Percentiles rank a stretch among this genome's conserved stretches.
These are phyloP conservation scores for Cheilosia soror DNA, from an alignment of 2,888 invertebrate species.

Conservation along the genomic window DNA sequence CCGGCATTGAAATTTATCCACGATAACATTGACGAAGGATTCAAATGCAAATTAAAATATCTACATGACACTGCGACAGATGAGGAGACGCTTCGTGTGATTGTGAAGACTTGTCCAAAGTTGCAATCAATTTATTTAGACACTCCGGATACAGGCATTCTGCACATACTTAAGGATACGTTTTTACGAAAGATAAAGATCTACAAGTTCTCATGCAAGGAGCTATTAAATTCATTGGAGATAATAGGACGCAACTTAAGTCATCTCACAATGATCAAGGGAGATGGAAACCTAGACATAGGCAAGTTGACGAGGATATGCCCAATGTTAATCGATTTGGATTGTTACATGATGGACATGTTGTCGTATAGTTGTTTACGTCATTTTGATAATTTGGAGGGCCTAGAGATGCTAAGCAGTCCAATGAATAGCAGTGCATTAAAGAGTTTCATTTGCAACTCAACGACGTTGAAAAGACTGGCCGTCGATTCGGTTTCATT, in stretches of 20 bases:
- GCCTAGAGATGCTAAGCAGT: conserved; percentile 88
- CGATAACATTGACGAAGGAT: conserved; percentile 85
- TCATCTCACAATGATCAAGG: conserved; percentile 86
- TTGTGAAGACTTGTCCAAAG: conserved; percentile 86
- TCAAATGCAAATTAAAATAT: conserved; percentile 87
- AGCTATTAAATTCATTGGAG: conserved; percentile 86
- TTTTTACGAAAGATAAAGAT: conserved; percentile 86
- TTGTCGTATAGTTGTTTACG: conserved; percentile 85
- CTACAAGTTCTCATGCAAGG: conserved; percentile 86
- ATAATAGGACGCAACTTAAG: conserved; percentile 85
- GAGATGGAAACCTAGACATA: conserved; percentile 86
- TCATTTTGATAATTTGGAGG: conserved; percentile 86
- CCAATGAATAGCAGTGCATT: conserved; percentile 85
- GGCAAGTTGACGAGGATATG: conserved; percentile 86
- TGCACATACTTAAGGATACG: conserved; percentile 78
- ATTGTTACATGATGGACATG: conserved; percentile 88
- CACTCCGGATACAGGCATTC: conserved; percentile 85
- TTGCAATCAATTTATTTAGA: conserved; percentile 88
- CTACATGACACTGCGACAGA: conserved; percentile 88
- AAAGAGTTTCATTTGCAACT: conserved; percentile 86
- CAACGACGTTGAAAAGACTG: conserved; percentile 86
- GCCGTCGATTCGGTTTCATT: conserved; percentile 88
- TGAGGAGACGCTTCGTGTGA: conserved; percentile 86
- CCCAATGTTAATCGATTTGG: conserved; percentile 86
- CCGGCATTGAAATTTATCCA: conserved; percentile 86